A percentile compares a stretch with the other conserved stretches of the same genome.
Evolutionary conservation across 2,113 vertebrate species (phyloP).

Genomic region (Hippocampus guttulatus): DNA sequence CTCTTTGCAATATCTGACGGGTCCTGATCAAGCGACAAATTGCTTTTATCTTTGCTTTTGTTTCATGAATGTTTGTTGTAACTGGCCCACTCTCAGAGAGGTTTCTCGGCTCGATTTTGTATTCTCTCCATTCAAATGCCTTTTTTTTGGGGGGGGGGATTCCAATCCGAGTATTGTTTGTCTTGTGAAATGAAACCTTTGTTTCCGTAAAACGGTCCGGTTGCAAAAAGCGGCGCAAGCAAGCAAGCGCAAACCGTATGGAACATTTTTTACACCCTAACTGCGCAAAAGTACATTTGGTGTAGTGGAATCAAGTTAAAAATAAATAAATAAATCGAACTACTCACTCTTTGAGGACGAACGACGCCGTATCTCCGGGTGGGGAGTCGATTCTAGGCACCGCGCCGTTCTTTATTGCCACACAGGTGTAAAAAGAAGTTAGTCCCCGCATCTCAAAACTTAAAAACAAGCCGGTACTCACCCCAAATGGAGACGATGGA

Average conservation of each 20-base stretch:
- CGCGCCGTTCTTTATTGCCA: not conserved
- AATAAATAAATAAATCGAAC: not conserved
- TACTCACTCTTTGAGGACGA: not conserved
- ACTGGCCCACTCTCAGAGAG: not conserved
- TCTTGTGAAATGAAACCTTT: constrained; percentile 11
- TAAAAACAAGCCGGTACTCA: not conserved
- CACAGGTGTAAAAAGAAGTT: not conserved
- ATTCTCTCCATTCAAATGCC: constrained; percentile 4
- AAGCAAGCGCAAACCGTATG: not conserved
- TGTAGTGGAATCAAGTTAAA: not conserved
- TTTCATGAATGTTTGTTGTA: not conserved
- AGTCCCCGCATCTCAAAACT: too few relatives aligned
- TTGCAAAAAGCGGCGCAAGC: not conserved
- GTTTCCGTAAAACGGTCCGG: not conserved
- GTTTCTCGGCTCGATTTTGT: not conserved
- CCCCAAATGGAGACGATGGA: not conserved
- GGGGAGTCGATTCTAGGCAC: too few relatives aligned
- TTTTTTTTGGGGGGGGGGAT: not conserved
- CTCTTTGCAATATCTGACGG: not conserved
- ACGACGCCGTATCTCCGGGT: too few relatives aligned
- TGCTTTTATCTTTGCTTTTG: not conserved
- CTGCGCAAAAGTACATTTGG: not conserved
- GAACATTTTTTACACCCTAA: not conserved
- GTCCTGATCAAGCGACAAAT: not conserved
- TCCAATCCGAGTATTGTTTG: not conserved